phyloP scores from a whole-genome alignment of 2,113 vertebrate genomes.

The Syngnathus scovelli region DNA sequence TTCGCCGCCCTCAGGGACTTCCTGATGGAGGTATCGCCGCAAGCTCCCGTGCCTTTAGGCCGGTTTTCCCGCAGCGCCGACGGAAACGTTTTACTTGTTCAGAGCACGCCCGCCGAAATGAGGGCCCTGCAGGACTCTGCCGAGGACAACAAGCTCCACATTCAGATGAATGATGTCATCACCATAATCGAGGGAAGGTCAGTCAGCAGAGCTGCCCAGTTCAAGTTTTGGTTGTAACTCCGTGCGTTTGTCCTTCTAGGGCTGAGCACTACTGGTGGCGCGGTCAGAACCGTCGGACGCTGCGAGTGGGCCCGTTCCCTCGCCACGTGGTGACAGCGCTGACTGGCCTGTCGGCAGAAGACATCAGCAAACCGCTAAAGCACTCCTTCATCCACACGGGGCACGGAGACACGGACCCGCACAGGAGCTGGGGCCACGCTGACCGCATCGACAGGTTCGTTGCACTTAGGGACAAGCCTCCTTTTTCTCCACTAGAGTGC shows the following conservation, averaged over 20 bases:
- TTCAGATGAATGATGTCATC: slow-evolving; percentile 92
- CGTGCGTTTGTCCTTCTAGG: slow-evolving; percentile 57
- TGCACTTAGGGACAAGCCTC: no score
- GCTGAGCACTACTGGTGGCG: slow-evolving; percentile 99
- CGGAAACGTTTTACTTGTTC: slow-evolving; percentile 2
- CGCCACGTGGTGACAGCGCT: slow-evolving; percentile 94
- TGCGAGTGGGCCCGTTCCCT: slow-evolving; percentile 92
- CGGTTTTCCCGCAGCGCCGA: neutral
- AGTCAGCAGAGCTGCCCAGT: slow-evolving; percentile 11
- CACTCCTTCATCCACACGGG: slow-evolving; percentile 99
- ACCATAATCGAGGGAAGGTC: slow-evolving; percentile 98
- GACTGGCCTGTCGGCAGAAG: slow-evolving; percentile 91
- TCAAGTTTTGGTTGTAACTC: neutral
- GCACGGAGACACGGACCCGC: slow-evolving; percentile 93
- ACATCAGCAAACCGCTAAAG: slow-evolving; percentile 97
- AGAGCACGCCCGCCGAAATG: slow-evolving; percentile 97
- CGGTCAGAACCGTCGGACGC: slow-evolving; percentile 90
- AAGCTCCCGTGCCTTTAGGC: no score
- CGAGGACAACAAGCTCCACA: slow-evolving; percentile 89
- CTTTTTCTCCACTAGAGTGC: slow-evolving; percentile 46
- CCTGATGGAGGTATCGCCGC: slow-evolving; percentile 80
- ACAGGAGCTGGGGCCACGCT: slow-evolving; percentile 93
- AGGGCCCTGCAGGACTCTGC: slow-evolving; percentile 94
- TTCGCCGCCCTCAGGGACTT: slow-evolving; percentile 93
- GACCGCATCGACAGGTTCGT: slow-evolving; percentile 89